Percentiles rank a stretch among this genome's conserved stretches.
Conservation (phyloP, 2,888 invertebrate genomes). For the Athrips mouffetella region DNA sequence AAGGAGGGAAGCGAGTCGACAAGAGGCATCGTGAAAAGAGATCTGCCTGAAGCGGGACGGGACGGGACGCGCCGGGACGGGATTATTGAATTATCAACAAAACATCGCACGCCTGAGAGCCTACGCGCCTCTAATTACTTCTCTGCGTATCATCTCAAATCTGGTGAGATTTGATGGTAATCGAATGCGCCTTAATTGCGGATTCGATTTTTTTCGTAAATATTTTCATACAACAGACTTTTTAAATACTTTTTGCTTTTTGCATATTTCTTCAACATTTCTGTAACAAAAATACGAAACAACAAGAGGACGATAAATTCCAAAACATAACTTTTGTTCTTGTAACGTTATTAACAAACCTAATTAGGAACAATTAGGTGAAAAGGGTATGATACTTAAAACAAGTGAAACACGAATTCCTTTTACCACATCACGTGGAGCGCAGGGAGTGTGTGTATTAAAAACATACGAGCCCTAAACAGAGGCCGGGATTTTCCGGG, state of each 20-base stretch:
- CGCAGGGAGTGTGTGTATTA: conserved; percentile 30
- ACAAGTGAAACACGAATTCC: conserved; percentile 9
- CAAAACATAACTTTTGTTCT: too few relatives aligned
- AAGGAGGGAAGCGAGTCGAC: conserved; percentile 27
- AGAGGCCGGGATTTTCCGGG: conserved; percentile 54
- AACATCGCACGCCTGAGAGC: conserved; percentile 66
- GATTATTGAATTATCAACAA: conserved; percentile 74
- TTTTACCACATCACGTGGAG: conserved; percentile 4
- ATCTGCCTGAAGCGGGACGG: conserved; percentile 57
- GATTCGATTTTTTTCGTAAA: conserved; percentile 40
- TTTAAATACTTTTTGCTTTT: not conserved
- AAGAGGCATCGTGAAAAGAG: conserved; percentile 53
- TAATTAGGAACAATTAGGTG: conserved; percentile 3
- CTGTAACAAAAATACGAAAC: too few relatives aligned
- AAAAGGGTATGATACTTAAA: conserved; percentile 7
- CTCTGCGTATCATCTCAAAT: conserved; percentile 57
- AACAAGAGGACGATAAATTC: too few relatives aligned
- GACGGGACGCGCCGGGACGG: too few relatives aligned
- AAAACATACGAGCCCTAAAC: conserved; percentile 44
- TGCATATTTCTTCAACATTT: not conserved
- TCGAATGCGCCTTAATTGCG: conserved; percentile 53
- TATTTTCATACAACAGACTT: conserved; percentile 23
- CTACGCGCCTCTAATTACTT: conserved; percentile 67
- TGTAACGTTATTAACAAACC: too few relatives aligned
- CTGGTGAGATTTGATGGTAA: conserved; percentile 57